Percentiles rank a stretch among this genome's conserved stretches.
phyloP scores from a whole-genome alignment of 2,888 invertebrate species.

The Bugula neritina region DNA sequence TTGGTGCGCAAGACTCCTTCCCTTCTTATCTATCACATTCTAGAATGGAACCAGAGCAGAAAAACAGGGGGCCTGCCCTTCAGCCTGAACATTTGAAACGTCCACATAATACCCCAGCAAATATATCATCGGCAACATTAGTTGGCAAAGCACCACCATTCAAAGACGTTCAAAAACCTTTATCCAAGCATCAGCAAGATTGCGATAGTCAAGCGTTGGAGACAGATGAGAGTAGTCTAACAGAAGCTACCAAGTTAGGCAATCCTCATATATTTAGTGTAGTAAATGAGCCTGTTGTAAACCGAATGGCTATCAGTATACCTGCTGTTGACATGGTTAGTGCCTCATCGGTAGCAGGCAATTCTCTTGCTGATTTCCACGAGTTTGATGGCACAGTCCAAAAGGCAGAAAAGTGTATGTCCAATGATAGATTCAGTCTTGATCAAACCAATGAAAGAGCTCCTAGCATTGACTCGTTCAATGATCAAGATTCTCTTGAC shows the following conservation, averaged over 20 bases:
- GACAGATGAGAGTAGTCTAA: not conserved
- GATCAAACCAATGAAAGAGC: not conserved
- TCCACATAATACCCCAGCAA: not conserved
- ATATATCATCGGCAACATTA: not conserved
- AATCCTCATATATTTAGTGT: not conserved
- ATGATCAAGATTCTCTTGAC: not conserved
- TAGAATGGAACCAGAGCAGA: not conserved
- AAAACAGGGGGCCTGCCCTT: not conserved
- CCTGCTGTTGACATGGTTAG: conserved; percentile 23
- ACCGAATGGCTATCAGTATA: conserved; percentile 12
- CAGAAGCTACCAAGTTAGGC: not conserved
- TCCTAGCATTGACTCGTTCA: conserved; percentile 6
- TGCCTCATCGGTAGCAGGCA: not conserved
- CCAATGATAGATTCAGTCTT: not conserved
- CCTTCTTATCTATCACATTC: not conserved
- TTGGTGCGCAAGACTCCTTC: not conserved
- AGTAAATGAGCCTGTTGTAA: not conserved
- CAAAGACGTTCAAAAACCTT: not conserved
- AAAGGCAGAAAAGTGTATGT: not conserved
- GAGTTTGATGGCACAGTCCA: not conserved
- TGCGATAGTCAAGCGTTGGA: not conserved
- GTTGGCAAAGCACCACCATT: conserved; percentile 9
- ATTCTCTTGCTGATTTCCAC: conserved; percentile 22
- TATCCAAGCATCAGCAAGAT: too few species aligned
- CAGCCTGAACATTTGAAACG: not conserved